phyloP scores from a whole-genome alignment of 2,113 vertebrate genomes.

The Peromyscus leucopus region DNA sequence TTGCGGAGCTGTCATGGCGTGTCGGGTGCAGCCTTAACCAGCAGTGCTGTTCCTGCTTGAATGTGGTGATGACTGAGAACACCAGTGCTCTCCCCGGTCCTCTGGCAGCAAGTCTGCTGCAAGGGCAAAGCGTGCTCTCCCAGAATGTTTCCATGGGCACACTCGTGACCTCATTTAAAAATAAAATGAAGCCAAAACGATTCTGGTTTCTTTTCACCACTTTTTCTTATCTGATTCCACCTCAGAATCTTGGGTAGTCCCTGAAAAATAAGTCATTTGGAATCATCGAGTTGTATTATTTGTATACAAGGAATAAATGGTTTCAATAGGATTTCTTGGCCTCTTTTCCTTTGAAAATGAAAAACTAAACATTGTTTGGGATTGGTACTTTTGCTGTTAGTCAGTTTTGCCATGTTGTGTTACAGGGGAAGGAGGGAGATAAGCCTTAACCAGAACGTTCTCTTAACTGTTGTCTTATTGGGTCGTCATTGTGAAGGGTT shows the following conservation, averaged over 20 bases:
- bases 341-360: slow-evolving; percentile 64
- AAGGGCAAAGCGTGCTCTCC: slow-evolving; percentile 51
- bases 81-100: slow-evolving; percentile 23
- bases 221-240: slow-evolving; percentile 18
- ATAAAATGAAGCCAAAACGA: slow-evolving; percentile 64
- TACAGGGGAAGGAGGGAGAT: neutral
- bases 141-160: slow-evolving; percentile 6
- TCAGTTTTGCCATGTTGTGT: neutral
- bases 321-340: slow-evolving; percentile 54
- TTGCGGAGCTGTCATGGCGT: slow-evolving; percentile 13
- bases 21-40: neutral
- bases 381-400: slow-evolving; percentile 2
- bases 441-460: slow-evolving; percentile 17
- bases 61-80: neutral
- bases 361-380: slow-evolving; percentile 19
- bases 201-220: slow-evolving; percentile 40
- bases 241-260: slow-evolving; percentile 26
- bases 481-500: neutral
- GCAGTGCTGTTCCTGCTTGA: slow-evolving; percentile 20
- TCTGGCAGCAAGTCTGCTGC: slow-evolving; percentile 45
- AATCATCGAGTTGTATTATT: slow-evolving; percentile 68
- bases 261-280: slow-evolving; percentile 45
- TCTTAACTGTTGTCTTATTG: neutral
- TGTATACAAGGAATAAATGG: slow-evolving; percentile 66
- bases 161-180: slow-evolving; percentile 42